These are phyloP conservation scores for Poeciliopsis retropinna DNA, from an alignment of 2,113 vertebrate species.

Conservation along the genomic window DNA sequence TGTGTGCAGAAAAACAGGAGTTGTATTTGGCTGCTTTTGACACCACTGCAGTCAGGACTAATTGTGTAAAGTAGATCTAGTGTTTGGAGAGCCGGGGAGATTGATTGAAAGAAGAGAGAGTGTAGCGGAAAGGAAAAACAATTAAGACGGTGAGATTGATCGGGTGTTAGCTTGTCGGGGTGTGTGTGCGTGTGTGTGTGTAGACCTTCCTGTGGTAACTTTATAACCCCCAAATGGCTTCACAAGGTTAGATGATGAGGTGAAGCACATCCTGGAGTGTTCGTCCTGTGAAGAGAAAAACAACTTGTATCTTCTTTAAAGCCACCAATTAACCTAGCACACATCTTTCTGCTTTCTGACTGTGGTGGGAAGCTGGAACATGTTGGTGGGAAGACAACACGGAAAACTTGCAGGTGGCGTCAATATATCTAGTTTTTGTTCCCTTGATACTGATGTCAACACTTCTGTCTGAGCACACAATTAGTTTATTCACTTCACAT, in stretches of 20 bases:
- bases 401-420: neutral
- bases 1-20: constrained; percentile 16
- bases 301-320: neutral
- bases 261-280: neutral
- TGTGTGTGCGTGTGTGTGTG: constrained; percentile 5
- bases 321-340: neutral
- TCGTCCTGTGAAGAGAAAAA: neutral
- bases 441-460: neutral
- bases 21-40: constrained; percentile 18
- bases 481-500: no score
- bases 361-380: neutral
- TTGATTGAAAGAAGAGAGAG: constrained; percentile 37
- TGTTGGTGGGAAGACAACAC: neutral
- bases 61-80: constrained; percentile 64
- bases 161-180: constrained; percentile 13
- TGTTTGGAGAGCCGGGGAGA: constrained; percentile 29
- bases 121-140: constrained; percentile 35
- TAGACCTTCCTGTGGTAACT: constrained; percentile 14
- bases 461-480: neutral
- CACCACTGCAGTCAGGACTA: constrained; percentile 45
- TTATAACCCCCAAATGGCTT: constrained; percentile 10
- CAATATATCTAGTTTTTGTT: neutral
- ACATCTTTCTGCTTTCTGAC: neutral
- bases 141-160: constrained; percentile 53
- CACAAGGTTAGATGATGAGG: neutral